Evolutionary conservation across 2,797 vertebrate genomes (phyloP).

Genomic region (Glossophaga mutica): DNA sequence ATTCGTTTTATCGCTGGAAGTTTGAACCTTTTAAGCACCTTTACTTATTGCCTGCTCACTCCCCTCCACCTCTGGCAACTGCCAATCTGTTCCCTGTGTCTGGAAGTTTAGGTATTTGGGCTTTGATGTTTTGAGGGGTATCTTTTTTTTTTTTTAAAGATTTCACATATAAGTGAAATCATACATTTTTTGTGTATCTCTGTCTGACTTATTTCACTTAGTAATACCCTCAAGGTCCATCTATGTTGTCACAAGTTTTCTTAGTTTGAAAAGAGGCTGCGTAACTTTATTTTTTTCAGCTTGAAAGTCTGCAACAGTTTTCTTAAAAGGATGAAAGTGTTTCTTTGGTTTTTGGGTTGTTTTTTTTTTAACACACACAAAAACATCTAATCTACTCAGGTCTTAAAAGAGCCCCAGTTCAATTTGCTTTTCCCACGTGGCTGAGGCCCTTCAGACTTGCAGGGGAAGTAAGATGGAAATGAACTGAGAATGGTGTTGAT

Average conservation of each 20-base stretch:
- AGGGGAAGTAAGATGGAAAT: neutral
- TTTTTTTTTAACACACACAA: neutral
- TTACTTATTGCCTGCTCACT: neutral
- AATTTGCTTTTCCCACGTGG: neutral
- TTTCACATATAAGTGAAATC: neutral
- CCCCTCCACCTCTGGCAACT: neutral
- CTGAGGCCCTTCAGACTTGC: neutral
- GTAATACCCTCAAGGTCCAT: neutral
- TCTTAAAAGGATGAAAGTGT: neutral
- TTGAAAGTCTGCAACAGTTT: neutral
- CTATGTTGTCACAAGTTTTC: neutral
- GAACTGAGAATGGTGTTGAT: neutral
- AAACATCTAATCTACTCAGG: neutral
- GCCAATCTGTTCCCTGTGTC: neutral
- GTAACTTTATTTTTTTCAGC: neutral
- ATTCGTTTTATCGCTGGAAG: neutral
- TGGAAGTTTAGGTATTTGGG: neutral
- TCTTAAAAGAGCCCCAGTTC: neutral
- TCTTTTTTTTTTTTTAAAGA: neutral
- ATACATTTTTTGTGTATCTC: neutral
- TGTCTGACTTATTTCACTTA: neutral
- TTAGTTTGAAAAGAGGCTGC: neutral
- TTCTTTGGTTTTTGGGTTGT: too few relatives aligned
- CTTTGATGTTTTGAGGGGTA: neutral
- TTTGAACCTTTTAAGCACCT: neutral